Evolutionary conservation across 2,888 invertebrate species (phyloP), one percentile per base, ranked within the genome.

Genomic region (Papilio demoleus): DNA sequence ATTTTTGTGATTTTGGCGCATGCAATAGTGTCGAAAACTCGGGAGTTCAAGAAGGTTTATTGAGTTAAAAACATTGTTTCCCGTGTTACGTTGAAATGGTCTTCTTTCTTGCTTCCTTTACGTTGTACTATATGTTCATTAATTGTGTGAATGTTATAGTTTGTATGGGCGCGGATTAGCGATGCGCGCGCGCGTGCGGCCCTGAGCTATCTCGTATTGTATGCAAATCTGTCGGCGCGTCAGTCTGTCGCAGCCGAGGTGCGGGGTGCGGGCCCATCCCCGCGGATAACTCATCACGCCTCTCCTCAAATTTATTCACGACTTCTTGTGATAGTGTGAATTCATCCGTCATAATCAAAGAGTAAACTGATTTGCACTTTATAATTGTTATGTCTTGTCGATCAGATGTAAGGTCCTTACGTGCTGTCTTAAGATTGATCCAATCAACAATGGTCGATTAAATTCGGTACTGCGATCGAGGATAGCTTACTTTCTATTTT

Each of bases 121-220:
- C 9, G 19, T 14, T 65, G 36, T 53, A 42, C 27, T n/a, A 17
- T 38, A 24, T 31, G 68, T 81, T 83, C 81, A 79, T 76, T 82
- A 79, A 81, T 78, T 78, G 71, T 70, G 81, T 77, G 86, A 88
- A 86, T 88, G 86, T 81, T 80, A 79, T 83, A 86, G 88, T 88
- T 87, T 81, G 82, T 86, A 87, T 86, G 82, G 84, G 81, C 77
- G 75, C 75, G 82, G 81, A 90, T 92, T 90, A 92, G 90, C 87
- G 85, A 90, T 87, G 87, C 88, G 82, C 78, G 85, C 81, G 82
- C 83, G 82, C 86, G 80, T 85, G 87, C 88, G 88, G 87, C 86
- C 85, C 83, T 90, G 90, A 89, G 65, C 81, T 88, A 90, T 90
- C 86, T 88, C 83, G 72, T 81, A 92, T 92, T 92, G 92, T 92